These are phyloP conservation scores for Gymnoscelis rufifasciata DNA, from an alignment of 2,888 invertebrate species.

Conservation along the genomic window DNA sequence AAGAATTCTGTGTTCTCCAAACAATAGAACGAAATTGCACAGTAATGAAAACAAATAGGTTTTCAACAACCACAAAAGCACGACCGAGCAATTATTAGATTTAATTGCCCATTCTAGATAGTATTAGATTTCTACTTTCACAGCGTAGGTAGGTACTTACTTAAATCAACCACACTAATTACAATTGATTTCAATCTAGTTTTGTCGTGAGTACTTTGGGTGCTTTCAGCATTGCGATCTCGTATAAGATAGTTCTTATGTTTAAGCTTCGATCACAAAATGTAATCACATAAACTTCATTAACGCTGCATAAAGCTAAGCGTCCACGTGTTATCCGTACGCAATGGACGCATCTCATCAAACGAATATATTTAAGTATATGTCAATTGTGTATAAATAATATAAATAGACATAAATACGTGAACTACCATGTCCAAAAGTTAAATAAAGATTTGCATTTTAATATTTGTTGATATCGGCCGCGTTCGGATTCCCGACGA, in stretches of 20 bases:
- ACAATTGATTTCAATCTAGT: slow-evolving; percentile 5
- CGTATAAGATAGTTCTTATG: neutral
- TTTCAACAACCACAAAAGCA: slow-evolving; percentile 13
- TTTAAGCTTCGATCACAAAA: too few relatives aligned
- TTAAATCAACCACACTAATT: slow-evolving; percentile 15
- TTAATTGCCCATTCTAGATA: slow-evolving; percentile 27
- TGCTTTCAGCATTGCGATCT: neutral
- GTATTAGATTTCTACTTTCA: slow-evolving; percentile 23
- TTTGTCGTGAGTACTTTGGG: neutral
- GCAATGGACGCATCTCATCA: too few relatives aligned
- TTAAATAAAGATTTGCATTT: too few relatives aligned
- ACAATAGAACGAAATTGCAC: slow-evolving; percentile 3
- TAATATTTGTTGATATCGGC: too few relatives aligned
- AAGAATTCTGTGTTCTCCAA: neutral
- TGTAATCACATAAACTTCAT: too few relatives aligned
- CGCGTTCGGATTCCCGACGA: too few relatives aligned
- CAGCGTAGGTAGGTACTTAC: slow-evolving; percentile 12
- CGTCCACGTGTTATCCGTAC: too few relatives aligned
- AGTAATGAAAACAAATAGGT: slow-evolving; percentile 8
- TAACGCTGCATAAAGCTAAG: too few relatives aligned
- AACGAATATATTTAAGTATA: too few relatives aligned
- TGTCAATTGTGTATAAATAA: too few relatives aligned
- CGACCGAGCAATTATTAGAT: slow-evolving; percentile 25
- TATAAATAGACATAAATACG: too few relatives aligned
- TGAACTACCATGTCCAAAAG: too few relatives aligned